phyloP scores from a whole-genome alignment of 2,797 vertebrate genomes.

The Amphiprion clarkii region DNA sequence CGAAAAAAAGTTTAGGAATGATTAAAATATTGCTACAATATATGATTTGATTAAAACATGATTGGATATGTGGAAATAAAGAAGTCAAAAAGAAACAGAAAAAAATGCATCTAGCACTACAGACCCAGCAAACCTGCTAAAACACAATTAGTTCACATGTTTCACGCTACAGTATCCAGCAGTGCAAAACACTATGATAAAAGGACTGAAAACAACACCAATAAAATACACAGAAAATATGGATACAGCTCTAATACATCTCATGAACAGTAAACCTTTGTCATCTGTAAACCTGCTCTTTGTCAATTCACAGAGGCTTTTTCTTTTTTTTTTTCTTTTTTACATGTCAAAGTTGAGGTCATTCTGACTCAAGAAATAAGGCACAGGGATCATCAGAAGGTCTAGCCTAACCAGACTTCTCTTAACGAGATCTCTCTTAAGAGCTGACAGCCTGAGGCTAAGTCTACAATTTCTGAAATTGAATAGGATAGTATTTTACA shows the following conservation, averaged over 20 bases:
- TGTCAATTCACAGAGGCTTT: slow-evolving; percentile 52
- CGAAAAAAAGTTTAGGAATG: slow-evolving; percentile 75
- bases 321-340: not conserved
- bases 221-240: slow-evolving; percentile 44
- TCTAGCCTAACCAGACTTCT: slow-evolving; percentile 2
- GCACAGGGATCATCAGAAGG: slow-evolving; percentile 70
- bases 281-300: slow-evolving; percentile 66
- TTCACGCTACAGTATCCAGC: slow-evolving; percentile 61
- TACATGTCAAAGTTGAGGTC: slow-evolving; percentile 12
- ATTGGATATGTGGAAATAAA: slow-evolving; percentile 79
- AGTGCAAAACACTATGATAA: slow-evolving; percentile 57
- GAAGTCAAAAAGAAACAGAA: slow-evolving; percentile 46
- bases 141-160: slow-evolving; percentile 56
- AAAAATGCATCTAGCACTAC: slow-evolving; percentile 64
- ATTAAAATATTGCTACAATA: slow-evolving; percentile 80
- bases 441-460: slow-evolving; percentile 5
- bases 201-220: slow-evolving; percentile 45
- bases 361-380: slow-evolving; percentile 60
- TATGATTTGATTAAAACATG: slow-evolving; percentile 77
- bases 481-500: slow-evolving; percentile 2
- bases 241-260: slow-evolving; percentile 49
- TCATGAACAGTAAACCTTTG: slow-evolving; percentile 60
- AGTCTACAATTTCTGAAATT: not conserved
- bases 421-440: not conserved
- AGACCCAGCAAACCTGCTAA: slow-evolving; percentile 57